Percentiles rank a stretch among this genome's conserved stretches.
Conservation (phyloP, 30 jellyfish, hydroid and myxozoan genomes). For the Mastigias papua region DNA sequence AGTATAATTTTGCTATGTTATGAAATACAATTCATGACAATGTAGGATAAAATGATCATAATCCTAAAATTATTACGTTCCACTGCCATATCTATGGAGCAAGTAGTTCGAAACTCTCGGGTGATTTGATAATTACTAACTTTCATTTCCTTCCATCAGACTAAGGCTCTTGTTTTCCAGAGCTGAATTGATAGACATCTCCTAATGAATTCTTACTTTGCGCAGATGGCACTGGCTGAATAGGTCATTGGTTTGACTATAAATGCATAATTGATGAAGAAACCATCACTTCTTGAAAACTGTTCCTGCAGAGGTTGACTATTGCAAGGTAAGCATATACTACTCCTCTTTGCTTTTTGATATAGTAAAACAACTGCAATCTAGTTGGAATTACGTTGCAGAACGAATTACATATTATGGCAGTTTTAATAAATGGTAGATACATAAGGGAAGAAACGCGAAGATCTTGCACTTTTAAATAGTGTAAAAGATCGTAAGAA, state of each 20-base stretch:
- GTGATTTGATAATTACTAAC: not conserved
- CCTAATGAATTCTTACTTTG: not conserved
- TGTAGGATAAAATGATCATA: no score
- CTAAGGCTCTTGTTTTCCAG: not conserved
- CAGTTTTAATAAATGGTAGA: no score
- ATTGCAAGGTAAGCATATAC: not conserved
- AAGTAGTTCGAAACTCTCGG: not conserved
- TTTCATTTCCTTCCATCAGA: not conserved
- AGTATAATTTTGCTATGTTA: no score
- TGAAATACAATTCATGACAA: no score
- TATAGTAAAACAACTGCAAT: no score
- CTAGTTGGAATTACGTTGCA: no score
- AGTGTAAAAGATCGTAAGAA: no score
- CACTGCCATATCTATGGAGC: no score
- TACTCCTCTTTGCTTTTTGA: not conserved
- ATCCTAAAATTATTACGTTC: no score
- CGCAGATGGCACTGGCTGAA: not conserved
- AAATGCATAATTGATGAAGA: conserved; percentile 15
- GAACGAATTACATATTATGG: no score
- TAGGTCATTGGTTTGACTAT: not conserved
- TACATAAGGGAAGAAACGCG: no score
- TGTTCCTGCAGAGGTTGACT: not conserved
- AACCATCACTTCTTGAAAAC: not conserved
- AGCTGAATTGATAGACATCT: not conserved
- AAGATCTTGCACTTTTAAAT: no score